Conservation (phyloP, 2,888 invertebrate genomes). For the Hirudinaria manillensis region DNA sequence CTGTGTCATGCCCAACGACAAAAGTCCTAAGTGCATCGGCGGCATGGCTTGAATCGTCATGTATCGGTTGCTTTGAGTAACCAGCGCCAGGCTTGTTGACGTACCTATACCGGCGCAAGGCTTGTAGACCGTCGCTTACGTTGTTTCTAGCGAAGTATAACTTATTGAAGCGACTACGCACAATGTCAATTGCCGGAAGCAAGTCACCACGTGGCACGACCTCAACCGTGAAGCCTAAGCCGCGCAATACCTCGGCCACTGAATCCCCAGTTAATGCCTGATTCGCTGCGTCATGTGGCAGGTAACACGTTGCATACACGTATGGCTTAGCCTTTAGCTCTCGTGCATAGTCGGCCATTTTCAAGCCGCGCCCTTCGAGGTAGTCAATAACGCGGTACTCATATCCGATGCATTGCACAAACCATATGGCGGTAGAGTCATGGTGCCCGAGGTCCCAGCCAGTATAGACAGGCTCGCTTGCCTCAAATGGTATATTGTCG, state of each 20-base stretch:
- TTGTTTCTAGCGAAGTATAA: too few relatives aligned
- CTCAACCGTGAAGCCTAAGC: too few relatives aligned
- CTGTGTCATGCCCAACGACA: not conserved
- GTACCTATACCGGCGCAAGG: not conserved
- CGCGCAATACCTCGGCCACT: too few relatives aligned
- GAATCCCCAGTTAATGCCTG: too few relatives aligned
- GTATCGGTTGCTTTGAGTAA: not conserved
- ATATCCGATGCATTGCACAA: not conserved
- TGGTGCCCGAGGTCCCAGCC: not conserved
- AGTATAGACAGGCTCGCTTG: not conserved
- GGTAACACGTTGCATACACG: too few relatives aligned
- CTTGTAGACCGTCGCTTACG: too few relatives aligned
- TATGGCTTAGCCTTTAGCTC: too few relatives aligned
- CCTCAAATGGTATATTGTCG: not conserved
- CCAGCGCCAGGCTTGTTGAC: not conserved
- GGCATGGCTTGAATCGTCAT: not conserved
- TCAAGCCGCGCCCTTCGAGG: not conserved
- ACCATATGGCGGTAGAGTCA: conserved; percentile 1
- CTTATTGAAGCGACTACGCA: too few relatives aligned
- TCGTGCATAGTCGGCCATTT: too few relatives aligned
- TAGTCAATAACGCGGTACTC: not conserved
- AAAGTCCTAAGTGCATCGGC: not conserved
- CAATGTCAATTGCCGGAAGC: too few relatives aligned
- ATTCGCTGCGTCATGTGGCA: too few relatives aligned
- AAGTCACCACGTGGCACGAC: too few relatives aligned